These are phyloP conservation scores for Choristoneura fumiferana DNA, from an alignment of 1,140 invertebrate genomes.

Conservation along the genomic window DNA sequence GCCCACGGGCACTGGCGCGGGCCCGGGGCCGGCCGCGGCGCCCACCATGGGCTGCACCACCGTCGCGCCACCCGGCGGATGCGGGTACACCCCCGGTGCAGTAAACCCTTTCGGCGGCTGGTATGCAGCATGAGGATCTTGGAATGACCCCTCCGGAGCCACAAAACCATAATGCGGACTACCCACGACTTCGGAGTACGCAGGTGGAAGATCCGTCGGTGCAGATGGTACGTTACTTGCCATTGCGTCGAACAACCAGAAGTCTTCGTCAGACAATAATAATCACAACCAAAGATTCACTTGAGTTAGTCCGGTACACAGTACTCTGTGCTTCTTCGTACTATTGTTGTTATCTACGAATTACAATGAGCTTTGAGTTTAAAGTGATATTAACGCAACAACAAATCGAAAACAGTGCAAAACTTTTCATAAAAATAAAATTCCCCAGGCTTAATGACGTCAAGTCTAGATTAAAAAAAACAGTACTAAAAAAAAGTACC, in stretches of 20 bases:
- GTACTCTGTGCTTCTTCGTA: background rate
- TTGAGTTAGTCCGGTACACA: background rate
- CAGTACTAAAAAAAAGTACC: background rate
- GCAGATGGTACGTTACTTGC: slow-evolving; percentile 27
- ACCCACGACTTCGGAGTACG: slow-evolving; percentile 65
- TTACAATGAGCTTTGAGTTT: slow-evolving; percentile 14
- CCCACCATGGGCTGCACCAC: slow-evolving; percentile 44
- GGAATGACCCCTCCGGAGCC: slow-evolving; percentile 33
- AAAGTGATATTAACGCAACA: background rate
- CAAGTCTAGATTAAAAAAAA: background rate
- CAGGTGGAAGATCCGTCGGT: slow-evolving; percentile 65
- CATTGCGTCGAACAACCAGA: background rate
- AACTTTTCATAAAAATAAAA: slow-evolving; percentile 6
- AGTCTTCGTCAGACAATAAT: background rate
- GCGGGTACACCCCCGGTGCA: slow-evolving; percentile 58
- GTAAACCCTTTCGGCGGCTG: slow-evolving; percentile 53
- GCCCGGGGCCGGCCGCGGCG: slow-evolving; percentile 37
- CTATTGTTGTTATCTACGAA: background rate
- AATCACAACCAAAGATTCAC: slow-evolving; percentile 6
- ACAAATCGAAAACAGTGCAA: slow-evolving; percentile 4
- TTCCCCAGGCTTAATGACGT: slow-evolving; percentile 1
- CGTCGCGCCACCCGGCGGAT: slow-evolving; percentile 44
- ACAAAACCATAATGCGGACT: slow-evolving; percentile 67
- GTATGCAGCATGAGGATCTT: slow-evolving; percentile 19
- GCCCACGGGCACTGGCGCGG: slow-evolving; percentile 48